These are phyloP conservation scores for Takifugu ocellatus DNA, from an alignment of 2,797 vertebrate species.

Conservation along the genomic window DNA sequence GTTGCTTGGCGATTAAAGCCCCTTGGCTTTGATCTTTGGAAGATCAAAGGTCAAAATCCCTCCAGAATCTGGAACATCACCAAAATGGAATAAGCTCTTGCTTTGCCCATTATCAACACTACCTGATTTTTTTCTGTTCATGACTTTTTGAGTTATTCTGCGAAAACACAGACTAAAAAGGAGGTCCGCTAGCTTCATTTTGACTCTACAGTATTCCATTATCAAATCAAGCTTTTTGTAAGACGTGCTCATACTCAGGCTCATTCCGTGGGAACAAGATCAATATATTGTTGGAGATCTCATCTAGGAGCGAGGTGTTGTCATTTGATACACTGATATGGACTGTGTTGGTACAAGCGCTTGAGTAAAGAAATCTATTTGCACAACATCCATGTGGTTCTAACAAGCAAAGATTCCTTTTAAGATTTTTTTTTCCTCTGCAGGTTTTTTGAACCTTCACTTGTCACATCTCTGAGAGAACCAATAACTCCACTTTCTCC, in stretches of 20 bases:
- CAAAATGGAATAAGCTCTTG: no score
- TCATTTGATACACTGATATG: constrained; percentile 16
- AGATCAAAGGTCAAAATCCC: no score
- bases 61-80: no score
- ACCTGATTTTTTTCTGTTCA: no score
- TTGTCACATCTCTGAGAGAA: constrained; percentile 1
- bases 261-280: constrained; percentile 12
- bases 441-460: constrained; percentile 9
- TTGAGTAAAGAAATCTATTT: constrained; percentile 15
- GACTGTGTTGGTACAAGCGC: constrained; percentile 23
- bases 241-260: constrained; percentile 11
- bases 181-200: no score
- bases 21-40: no score
- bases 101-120: no score
- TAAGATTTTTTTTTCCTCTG: not conserved
- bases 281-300: constrained; percentile 17
- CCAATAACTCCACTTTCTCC: not conserved
- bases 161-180: no score
- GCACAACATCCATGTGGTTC: not conserved
- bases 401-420: constrained; percentile 1
- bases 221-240: not conserved
- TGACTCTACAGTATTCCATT: not conserved
- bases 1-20: no score
- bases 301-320: constrained; percentile 18
- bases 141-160: no score